Evolutionary conservation across 1,140 invertebrate genomes (phyloP).

Genomic region (Bicyclus anynana): DNA sequence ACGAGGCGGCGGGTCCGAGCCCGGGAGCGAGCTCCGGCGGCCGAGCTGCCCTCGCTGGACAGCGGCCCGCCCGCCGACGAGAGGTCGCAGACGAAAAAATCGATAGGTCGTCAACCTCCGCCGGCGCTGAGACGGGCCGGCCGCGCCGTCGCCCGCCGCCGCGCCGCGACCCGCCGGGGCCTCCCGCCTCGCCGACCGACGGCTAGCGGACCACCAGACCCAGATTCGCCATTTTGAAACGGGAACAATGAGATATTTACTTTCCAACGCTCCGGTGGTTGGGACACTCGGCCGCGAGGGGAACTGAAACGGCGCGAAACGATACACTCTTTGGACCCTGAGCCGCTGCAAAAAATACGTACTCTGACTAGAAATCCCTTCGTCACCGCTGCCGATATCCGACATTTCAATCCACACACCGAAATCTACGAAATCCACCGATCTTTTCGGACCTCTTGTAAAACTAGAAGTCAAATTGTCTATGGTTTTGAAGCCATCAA

Average conservation of each 20-base stretch:
- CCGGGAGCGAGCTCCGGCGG: constrained; percentile 30
- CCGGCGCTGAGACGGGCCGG: constrained; percentile 51
- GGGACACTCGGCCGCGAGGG: constrained; percentile 42
- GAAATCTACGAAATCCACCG: constrained; percentile 71
- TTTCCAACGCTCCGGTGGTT: constrained; percentile 58
- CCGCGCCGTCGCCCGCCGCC: constrained; percentile 47
- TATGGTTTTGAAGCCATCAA: constrained; percentile 68
- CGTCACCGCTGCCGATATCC: constrained; percentile 84
- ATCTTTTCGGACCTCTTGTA: constrained; percentile 66
- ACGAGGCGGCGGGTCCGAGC: constrained; percentile 29
- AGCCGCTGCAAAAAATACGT: constrained; percentile 75
- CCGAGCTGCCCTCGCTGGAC: constrained; percentile 38
- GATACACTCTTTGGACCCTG: constrained; percentile 36
- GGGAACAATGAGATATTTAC: constrained; percentile 77
- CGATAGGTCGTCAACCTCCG: constrained; percentile 72
- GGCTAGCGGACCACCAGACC: constrained; percentile 41
- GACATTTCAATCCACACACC: constrained; percentile 82
- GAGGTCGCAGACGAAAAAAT: constrained; percentile 77
- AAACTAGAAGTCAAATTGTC: constrained; percentile 62
- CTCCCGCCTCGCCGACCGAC: constrained; percentile 38
- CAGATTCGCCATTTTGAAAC: constrained; percentile 77
- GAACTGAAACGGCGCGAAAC: constrained; percentile 47
- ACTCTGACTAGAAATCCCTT: constrained; percentile 85
- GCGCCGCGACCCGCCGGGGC: constrained; percentile 34
- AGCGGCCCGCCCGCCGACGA: constrained; percentile 66